Base-by-base conservation (phyloP, 2,888 invertebrate species). In the Drosophila birchii region DNA sequence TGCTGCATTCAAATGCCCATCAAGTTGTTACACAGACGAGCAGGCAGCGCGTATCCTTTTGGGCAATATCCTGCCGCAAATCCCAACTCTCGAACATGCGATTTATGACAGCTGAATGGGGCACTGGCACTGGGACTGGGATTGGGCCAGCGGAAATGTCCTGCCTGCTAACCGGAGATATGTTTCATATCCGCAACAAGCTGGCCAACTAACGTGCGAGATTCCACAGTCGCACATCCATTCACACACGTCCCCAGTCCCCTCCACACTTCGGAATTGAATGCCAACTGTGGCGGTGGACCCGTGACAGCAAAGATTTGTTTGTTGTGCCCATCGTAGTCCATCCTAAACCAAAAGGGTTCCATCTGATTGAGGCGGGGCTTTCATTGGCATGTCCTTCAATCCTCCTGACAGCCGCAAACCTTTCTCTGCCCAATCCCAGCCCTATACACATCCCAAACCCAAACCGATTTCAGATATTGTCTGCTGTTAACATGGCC, bases 161-260 rank as follows among this genome's bases (percentile, higher is more conserved):
- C 92, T 84, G 92, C 91, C 91, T 89, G 90, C 85, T 89, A 88
- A 89, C 91, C 91, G 92, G 91, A 92, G 92, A 92, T 92, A 89
- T 86, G 90, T 88, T 92, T 91, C 90, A 91, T 91, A 90, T 91
- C 91, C 91, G 90, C 61, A 77, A 84, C 76, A 80, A 79, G 70
- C 62, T 75, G 58, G 61, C 72, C 78, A 55, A 60, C 74, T 45
- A 75, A 73, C 68, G 36, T 73, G 80, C 62, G 66, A 55, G 72
- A 55, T 32, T 20, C 14, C 56, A 36, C 32, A 68, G n/a, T 41
- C 32, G 34, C 60, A 45, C 45, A 11, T 8, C 26, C 41, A 34
- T 53, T 38, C 69, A 18, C 53, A 64, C 34, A 20, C 49, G 47
- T 29, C 71, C 80, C 23, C 54, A 38, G 36, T 26, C n/a, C 60